Conservation (phyloP, 1,140 invertebrate species). For the Nasonia vitripennis region DNA sequence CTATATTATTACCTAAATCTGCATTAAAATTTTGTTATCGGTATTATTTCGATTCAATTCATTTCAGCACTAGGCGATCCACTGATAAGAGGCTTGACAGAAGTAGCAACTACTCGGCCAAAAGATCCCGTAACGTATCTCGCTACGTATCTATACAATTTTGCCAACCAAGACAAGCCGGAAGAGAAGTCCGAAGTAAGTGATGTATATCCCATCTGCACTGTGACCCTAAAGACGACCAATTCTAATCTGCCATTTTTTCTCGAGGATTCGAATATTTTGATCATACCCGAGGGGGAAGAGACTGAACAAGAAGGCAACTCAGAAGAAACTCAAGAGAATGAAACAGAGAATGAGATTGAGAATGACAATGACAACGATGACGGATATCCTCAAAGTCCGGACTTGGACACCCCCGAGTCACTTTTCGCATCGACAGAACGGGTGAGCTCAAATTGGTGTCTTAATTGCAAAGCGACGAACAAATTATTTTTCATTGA, state of each 20-base stretch:
- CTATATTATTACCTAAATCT: not conserved
- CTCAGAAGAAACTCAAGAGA: not conserved
- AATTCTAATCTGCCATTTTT: conserved; percentile 32
- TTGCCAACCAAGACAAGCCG: conserved; percentile 77
- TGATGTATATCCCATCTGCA: conserved; percentile 31
- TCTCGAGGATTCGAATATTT: conserved; percentile 33
- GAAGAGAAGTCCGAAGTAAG: conserved; percentile 54
- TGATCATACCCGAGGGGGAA: conserved; percentile 12
- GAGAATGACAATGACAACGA: conserved; percentile 49
- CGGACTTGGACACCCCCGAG: conserved; percentile 75
- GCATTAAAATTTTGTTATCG: conserved; percentile 12
- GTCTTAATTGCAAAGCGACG: not conserved
- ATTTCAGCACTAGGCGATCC: conserved; percentile 88
- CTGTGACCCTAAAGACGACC: conserved; percentile 4
- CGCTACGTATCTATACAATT: conserved; percentile 87
- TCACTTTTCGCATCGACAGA: conserved; percentile 78
- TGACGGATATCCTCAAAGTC: conserved; percentile 65
- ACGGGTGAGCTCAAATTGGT: conserved; percentile 72
- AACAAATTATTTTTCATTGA: not conserved
- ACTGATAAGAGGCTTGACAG: conserved; percentile 88
- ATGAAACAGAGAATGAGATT: not conserved
- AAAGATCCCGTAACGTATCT: conserved; percentile 89
- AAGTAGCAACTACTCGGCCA: conserved; percentile 87
- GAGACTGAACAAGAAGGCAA: not conserved
- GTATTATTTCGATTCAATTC: not conserved